Percentiles rank a stretch among this genome's conserved stretches.
Evolutionary conservation across 2,797 vertebrate species (phyloP).

Genomic region (Cephalopachus bancanus): DNA sequence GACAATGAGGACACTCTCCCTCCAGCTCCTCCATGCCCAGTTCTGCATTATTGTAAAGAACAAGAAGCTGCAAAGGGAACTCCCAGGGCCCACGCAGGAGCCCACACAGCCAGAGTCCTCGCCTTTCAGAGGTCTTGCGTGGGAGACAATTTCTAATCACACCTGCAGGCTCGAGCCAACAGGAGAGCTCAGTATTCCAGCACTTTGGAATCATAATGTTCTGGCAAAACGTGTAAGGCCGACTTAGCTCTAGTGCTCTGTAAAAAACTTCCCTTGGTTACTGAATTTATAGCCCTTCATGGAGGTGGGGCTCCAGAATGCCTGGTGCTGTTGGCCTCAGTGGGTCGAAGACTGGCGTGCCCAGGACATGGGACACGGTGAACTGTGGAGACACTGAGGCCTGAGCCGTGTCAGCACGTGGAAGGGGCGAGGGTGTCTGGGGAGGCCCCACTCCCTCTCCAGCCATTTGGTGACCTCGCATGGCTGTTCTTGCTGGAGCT

Average conservation of each 20-base stretch:
- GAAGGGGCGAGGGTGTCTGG: neutral
- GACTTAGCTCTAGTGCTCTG: neutral
- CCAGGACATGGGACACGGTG: neutral
- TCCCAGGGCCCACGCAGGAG: neutral
- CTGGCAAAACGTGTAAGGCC: neutral
- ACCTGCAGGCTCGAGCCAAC: neutral
- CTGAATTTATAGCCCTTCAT: neutral
- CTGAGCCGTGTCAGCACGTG: fast-evolving
- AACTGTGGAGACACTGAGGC: neutral
- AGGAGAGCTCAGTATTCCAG: neutral
- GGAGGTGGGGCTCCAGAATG: neutral
- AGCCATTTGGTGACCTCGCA: neutral
- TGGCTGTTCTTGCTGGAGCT: neutral
- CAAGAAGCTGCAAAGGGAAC: neutral
- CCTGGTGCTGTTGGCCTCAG: neutral
- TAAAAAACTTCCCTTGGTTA: neutral
- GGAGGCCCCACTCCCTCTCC: fast-evolving
- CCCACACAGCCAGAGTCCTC: neutral
- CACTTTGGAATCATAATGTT: neutral
- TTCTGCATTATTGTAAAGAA: no score
- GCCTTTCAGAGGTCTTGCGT: neutral
- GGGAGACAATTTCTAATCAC: neutral
- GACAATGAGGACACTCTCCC: neutral
- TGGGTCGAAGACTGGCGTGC: neutral
- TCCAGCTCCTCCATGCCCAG: neutral